Evolutionary conservation across 2,113 vertebrate genomes (phyloP).

Genomic region (Caracal caracal): DNA sequence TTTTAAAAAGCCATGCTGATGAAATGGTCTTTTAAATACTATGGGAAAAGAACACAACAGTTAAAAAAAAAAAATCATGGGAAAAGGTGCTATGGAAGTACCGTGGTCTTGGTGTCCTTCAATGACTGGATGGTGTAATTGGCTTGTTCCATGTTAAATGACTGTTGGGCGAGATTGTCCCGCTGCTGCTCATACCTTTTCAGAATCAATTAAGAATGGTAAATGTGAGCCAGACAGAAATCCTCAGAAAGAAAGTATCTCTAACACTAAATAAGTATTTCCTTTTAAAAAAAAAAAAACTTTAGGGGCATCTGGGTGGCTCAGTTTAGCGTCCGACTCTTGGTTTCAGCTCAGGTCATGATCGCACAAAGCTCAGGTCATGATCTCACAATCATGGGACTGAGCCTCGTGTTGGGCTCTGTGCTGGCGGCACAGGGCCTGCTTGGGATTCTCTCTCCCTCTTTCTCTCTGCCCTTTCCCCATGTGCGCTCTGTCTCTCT

Average conservation of each 20-base stretch:
- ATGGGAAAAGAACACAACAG: slow-evolving; percentile 31
- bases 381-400: no score
- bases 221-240: slow-evolving; percentile 34
- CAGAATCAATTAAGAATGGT: slow-evolving; percentile 47
- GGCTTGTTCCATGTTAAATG: slow-evolving; percentile 99
- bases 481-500: no score
- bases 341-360: no score
- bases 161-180: slow-evolving; percentile 97
- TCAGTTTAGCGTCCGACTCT: no score
- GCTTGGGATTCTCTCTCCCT: no score
- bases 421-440: no score
- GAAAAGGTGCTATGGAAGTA: slow-evolving; percentile 80
- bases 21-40: slow-evolving; percentile 12
- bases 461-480: no score
- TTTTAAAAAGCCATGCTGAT: background rate
- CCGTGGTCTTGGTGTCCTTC: slow-evolving; percentile 99
- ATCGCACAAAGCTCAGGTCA: no score
- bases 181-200: slow-evolving; percentile 97
- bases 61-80: slow-evolving; percentile 28
- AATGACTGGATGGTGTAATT: slow-evolving; percentile 98
- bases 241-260: background rate
- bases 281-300: background rate
- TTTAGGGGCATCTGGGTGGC: background rate
- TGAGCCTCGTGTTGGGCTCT: no score
- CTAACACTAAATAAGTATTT: background rate